Evolutionary conservation across 2,888 invertebrate species (phyloP), one percentile per base, ranked within the genome.

Genomic region (Bellardia bayeri): DNA sequence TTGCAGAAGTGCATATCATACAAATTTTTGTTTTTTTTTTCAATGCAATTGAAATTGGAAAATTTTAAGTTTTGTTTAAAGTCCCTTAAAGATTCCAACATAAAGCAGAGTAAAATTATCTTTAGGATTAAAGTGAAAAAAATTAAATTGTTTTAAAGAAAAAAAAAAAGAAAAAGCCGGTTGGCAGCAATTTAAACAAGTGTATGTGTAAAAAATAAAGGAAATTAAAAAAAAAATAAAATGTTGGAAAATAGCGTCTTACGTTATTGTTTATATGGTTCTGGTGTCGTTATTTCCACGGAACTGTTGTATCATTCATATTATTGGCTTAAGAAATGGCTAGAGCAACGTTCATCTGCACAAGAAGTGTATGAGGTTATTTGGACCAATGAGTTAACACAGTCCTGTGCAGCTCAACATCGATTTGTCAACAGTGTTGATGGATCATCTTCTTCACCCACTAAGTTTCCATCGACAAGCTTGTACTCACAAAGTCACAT

Each of bases 381-480:
- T 23, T 90, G 90, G 90, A 90, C 90, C 30, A 90, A 89, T 81
- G 90, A 90, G 85, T 66, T 89, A 37, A 89, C 89, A 11, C 89
- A 89, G 56, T 85, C 74, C 30, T 90, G 90, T 68, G 78, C 76
- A 3, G 79, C 72, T 74, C 49, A 72, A 42, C 88, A 88, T 63
- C 58, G 72, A 49, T 58, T 56, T 14, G 33, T 72, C 9, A 63
- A 7, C 37, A 40, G 37, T 30, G 45, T 37, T 61, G 51, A 13
- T 68, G 9, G 30, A 11, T 56, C 51, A 6, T 23, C 75, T 7
- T 49, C 64, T 11, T 51, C 74, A 8, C n/a, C 72, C 3, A 64
- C 61, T 23, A 16, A 23, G 0, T 40, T 42, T 0, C 71, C 76
- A 13, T 33, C 83, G 3, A 64, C 76, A 23, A 3, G 56, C 51